Evolutionary conservation across 2,888 invertebrate species (phyloP).

Genomic region (Cordilura impudica): DNA sequence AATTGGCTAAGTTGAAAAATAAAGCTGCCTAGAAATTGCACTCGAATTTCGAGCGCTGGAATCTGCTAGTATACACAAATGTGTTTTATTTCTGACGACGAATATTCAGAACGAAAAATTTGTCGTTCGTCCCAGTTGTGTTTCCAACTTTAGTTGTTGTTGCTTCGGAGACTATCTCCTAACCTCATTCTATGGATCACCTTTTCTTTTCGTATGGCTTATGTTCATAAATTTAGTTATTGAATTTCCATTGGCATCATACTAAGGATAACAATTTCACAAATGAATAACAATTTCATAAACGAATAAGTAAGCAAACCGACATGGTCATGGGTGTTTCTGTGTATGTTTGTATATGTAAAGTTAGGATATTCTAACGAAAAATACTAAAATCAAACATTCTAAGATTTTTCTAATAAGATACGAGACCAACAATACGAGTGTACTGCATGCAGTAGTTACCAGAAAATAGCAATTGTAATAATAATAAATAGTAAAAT

Average conservation of each 20-base stretch:
- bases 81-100: no score
- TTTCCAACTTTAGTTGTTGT: no score
- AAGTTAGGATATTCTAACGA: background rate
- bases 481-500: conserved; percentile 5
- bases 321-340: background rate
- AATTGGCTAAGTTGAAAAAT: no score
- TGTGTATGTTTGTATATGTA: background rate
- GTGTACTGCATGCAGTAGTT: background rate
- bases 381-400: background rate
- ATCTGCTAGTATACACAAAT: no score
- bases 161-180: background rate
- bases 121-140: no score
- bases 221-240: background rate
- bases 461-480: background rate
- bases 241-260: background rate
- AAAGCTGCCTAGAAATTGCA: no score
- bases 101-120: no score
- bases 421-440: no score
- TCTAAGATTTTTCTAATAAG: conserved; percentile 23
- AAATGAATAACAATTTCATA: background rate
- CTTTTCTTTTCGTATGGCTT: background rate
- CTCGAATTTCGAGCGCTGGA: no score
- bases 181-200: background rate
- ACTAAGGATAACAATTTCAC: background rate
- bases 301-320: background rate